Base-by-base conservation (phyloP, 2,888 invertebrate genomes). In the Nemotelus pantherinus region DNA sequence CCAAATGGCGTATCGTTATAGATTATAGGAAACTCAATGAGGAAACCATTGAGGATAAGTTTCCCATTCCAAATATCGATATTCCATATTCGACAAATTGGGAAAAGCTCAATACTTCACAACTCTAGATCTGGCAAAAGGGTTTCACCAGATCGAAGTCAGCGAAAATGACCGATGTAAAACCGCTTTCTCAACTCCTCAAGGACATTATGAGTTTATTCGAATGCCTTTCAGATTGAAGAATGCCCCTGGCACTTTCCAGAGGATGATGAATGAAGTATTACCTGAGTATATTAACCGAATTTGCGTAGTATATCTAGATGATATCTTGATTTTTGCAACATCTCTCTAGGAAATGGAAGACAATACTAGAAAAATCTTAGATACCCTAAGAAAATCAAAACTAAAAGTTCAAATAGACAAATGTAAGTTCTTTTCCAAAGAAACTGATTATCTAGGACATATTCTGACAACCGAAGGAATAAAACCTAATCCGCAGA, bases 281-380 rank as follows among this genome's bases (percentile, higher is more conserved):
- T 68, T 83, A 47, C 55, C 76, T 39, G 82, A 81, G 9, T 77
- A 82, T 5, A 77, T 81, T 57, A 78, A 79, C 50, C 81, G 82
- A 80, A 79, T 78, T 41, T 82, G 83, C 65, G 80, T 84, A 2
- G 82, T 84, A 1, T 84, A 83, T 78, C 78, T 84, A 57, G 84
- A 85, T 58, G 84, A 84, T 75, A 82, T 83, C 1, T 80, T 85
- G 10, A 79, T 84, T 4, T 83, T 81, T 65, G 80, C 78, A 4
- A 82, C 80, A 7, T 80, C 80, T 2, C 65, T 83, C 39, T 80
- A 83, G 67, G 83, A 84, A 79, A 83, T 83, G 63, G 76, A 80
- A 6, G 65, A 75, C 75, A 79, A 78, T 45, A 71, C 83, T 53
- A 78, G 77, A 65, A 60, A 67, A 72, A 81, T 83, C 4, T 82